Conservation (phyloP, 2,113 vertebrate genomes). For the Herpailurus yagouaroundi region DNA sequence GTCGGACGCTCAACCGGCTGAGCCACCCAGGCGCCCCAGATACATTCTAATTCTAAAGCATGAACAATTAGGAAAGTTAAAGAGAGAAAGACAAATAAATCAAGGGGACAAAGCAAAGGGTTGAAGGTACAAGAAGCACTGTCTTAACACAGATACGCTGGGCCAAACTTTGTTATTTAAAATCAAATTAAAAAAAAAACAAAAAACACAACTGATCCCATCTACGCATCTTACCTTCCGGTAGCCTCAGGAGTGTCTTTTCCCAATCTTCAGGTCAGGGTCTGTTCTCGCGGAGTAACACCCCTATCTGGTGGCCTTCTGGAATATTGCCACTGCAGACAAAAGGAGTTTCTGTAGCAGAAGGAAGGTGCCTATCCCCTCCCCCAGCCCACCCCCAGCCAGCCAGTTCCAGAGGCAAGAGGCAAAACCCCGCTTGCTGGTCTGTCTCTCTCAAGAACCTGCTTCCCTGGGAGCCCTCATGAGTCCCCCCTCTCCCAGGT, state of each 20-base stretch:
- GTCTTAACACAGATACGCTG: not conserved
- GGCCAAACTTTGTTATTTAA: not conserved
- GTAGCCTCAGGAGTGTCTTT: not conserved
- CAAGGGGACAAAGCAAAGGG: not conserved
- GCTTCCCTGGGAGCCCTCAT: not conserved
- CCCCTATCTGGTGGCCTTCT: not conserved
- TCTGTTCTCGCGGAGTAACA: not conserved
- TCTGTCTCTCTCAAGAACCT: not conserved
- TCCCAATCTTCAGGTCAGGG: not conserved
- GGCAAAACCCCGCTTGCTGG: not conserved
- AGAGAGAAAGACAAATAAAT: not conserved
- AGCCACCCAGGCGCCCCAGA: not conserved
- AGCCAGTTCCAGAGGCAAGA: not conserved
- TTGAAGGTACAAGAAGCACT: not conserved
- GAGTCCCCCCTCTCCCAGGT: not conserved
- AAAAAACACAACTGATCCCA: not conserved
- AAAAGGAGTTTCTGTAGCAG: not conserved
- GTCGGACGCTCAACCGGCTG: no score
- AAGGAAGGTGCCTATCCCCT: not conserved
- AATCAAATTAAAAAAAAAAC: not conserved
- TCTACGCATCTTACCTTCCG: not conserved
- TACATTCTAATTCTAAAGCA: not conserved
- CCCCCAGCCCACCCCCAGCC: not conserved
- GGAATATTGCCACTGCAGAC: slow-evolving; percentile 14
- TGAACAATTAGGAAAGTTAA: not conserved